phyloP scores from a whole-genome alignment of 2,113 vertebrate species.

The Leptobrachium ailaonicum region DNA sequence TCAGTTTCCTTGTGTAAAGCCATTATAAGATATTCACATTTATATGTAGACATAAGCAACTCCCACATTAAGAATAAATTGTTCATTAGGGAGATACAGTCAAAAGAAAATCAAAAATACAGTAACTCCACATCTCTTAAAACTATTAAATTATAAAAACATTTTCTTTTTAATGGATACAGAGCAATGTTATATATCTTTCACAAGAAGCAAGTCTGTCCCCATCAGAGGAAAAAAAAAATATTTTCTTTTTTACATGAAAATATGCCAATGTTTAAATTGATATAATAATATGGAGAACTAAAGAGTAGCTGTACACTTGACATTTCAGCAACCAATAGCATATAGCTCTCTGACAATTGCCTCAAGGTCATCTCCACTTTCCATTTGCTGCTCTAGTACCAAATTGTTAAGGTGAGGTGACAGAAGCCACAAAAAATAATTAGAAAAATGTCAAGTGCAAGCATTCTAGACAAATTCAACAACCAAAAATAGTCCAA shows the following conservation, averaged over 20 bases:
- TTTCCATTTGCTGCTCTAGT: slow-evolving; percentile 2
- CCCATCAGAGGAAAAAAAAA: neutral
- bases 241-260: neutral
- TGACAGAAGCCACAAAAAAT: slow-evolving; percentile 59
- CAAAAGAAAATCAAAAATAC: too few relatives aligned
- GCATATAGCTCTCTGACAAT: slow-evolving; percentile 8
- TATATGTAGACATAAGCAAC: too few relatives aligned
- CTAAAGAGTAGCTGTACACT: neutral
- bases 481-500: slow-evolving; percentile 52
- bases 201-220: neutral
- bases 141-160: too few relatives aligned
- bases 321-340: neutral
- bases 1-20: too few relatives aligned
- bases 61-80: too few relatives aligned
- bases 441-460: slow-evolving; percentile 70
- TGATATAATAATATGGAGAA: neutral
- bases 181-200: too few relatives aligned
- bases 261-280: slow-evolving; percentile 10
- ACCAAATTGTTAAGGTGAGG: slow-evolving; percentile 55
- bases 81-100: too few relatives aligned
- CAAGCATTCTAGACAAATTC: slow-evolving; percentile 57
- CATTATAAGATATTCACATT: too few relatives aligned
- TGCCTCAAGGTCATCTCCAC: slow-evolving; percentile 38
- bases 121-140: too few relatives aligned
- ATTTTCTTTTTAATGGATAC: too few relatives aligned